These are phyloP conservation scores for Sciaenops ocellatus DNA, from an alignment of 2,797 vertebrate species.

Conservation along the genomic window DNA sequence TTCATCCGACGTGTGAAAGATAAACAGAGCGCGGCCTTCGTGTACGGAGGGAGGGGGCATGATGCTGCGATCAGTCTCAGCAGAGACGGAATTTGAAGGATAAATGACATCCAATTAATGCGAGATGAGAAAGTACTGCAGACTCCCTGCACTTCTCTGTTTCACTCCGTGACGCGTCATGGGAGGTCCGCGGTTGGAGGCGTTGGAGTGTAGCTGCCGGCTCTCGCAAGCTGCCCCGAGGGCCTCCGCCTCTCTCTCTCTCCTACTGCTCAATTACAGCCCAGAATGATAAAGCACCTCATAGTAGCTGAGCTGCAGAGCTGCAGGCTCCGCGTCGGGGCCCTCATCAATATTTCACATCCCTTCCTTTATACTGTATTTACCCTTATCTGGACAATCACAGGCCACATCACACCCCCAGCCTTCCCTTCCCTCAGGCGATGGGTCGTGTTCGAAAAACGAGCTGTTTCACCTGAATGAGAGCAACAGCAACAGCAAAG, in stretches of 20 bases:
- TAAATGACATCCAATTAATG: constrained; percentile 71
- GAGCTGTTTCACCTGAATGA: constrained; percentile 45
- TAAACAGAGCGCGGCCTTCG: constrained; percentile 6
- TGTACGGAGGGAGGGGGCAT: not conserved
- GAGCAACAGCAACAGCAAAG: constrained; percentile 32
- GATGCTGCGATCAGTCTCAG: constrained; percentile 42
- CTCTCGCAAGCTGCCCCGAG: constrained; percentile 64
- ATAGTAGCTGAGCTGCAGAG: constrained; percentile 45
- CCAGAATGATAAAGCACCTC: constrained; percentile 68
- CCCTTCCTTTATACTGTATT: constrained; percentile 69
- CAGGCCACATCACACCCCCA: constrained; percentile 48
- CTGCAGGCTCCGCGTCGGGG: constrained; percentile 59
- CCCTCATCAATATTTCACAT: constrained; percentile 80
- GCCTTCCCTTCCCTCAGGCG: constrained; percentile 49
- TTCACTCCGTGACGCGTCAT: constrained; percentile 58
- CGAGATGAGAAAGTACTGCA: constrained; percentile 40
- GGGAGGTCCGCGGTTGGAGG: constrained; percentile 66
- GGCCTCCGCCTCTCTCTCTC: constrained; percentile 45
- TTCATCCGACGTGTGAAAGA: constrained; percentile 9
- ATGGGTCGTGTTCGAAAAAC: constrained; percentile 30
- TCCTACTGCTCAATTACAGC: constrained; percentile 72
- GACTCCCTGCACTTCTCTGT: constrained; percentile 51
- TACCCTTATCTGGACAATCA: constrained; percentile 64
- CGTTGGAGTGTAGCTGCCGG: constrained; percentile 56
- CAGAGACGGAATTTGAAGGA: constrained; percentile 58